A percentile compares a stretch with the other conserved stretches of the same genome.
These are phyloP conservation scores for Penaeus japonicus DNA, from an alignment of 1,140 invertebrate species.

Conservation along the genomic window DNA sequence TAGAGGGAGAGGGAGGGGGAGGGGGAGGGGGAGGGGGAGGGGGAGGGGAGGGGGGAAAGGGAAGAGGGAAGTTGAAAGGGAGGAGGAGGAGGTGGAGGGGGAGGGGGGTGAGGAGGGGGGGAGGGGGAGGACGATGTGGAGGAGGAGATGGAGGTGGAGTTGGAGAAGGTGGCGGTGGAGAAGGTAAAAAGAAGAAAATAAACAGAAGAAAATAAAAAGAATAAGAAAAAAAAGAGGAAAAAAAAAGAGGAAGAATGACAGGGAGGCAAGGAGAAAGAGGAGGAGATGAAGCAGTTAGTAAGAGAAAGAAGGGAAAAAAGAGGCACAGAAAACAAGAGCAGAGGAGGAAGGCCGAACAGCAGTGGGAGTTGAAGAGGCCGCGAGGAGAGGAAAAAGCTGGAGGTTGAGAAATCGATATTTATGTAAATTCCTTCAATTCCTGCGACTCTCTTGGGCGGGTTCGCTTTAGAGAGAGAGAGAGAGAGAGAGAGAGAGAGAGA, in stretches of 20 bases:
- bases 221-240: not conserved
- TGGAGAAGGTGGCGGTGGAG: not conserved
- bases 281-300: not conserved
- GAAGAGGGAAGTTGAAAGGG: no score
- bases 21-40: not conserved
- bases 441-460: no score
- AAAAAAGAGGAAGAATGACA: not conserved
- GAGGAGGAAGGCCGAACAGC: no score
- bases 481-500: slow-evolving; percentile 41
- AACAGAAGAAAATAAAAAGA: not conserved
- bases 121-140: not conserved
- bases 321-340: not conserved
- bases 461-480: not conserved
- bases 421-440: no score
- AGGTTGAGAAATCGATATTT: no score
- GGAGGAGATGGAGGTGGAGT: not conserved
- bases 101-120: not conserved
- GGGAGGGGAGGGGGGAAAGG: not conserved
- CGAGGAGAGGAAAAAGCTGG: no score
- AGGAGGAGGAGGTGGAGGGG: not conserved
- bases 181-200: not conserved
- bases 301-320: not conserved
- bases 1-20: not conserved
- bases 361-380: no score
- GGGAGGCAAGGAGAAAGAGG: not conserved